These are phyloP conservation scores for Antheraea yamamai DNA, from an alignment of 2,888 invertebrate species.

Conservation along the genomic window DNA sequence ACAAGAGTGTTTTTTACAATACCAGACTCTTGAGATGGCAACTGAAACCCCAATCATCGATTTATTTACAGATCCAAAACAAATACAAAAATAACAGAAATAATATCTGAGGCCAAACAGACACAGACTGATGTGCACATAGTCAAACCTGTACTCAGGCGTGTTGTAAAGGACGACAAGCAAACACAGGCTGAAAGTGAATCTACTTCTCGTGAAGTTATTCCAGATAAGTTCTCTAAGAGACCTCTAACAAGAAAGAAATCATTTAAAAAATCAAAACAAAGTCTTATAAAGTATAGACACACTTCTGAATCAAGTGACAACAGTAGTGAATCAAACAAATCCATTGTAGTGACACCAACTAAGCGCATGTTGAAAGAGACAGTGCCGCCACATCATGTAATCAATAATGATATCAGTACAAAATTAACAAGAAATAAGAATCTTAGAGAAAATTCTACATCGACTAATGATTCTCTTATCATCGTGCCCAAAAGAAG, in stretches of 20 bases:
- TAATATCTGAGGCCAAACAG: neutral
- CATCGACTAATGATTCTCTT: neutral
- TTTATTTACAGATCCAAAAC: neutral
- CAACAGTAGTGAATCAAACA: neutral
- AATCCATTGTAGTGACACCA: neutral
- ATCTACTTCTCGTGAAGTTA: neutral
- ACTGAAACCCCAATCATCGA: neutral
- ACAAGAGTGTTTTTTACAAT: neutral
- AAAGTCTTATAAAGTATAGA: neutral
- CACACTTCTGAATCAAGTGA: slow-evolving; percentile 2
- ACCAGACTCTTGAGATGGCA: neutral
- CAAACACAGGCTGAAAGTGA: neutral
- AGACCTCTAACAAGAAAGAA: neutral
- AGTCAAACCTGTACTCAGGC: neutral
- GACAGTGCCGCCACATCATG: neutral
- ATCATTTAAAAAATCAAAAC: neutral
- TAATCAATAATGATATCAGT: neutral
- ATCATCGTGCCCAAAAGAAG: neutral
- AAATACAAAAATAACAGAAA: neutral
- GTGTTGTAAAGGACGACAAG: neutral
- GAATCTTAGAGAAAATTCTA: neutral
- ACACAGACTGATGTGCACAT: neutral
- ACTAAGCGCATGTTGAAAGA: neutral
- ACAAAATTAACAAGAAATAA: neutral
- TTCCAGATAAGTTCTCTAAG: neutral